Conservation (phyloP, 2,113 vertebrate species). For the Lophura nycthemera region DNA sequence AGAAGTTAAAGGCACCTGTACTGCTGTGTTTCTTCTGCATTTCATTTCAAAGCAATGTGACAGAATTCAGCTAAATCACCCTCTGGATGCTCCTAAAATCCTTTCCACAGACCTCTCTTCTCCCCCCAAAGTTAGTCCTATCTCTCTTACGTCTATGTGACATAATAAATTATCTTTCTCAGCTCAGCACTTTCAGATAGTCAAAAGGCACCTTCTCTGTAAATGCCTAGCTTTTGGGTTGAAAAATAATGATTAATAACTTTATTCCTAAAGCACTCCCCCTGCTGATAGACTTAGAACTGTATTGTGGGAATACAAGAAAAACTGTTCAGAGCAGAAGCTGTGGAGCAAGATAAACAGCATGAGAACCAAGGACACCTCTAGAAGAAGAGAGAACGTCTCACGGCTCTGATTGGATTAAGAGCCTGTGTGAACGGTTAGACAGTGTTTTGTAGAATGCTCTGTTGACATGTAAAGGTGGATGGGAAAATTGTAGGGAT, state of each 20-base stretch:
- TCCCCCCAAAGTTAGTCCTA: neutral
- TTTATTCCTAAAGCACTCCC: conserved; percentile 51
- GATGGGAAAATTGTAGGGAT: too few species aligned
- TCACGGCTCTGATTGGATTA: too few species aligned
- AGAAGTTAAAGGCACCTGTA: neutral
- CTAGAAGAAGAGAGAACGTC: too few species aligned
- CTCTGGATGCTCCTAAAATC: neutral
- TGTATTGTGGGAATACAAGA: neutral
- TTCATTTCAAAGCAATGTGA: neutral
- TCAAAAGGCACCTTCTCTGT: neutral
- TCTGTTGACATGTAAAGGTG: too few species aligned
- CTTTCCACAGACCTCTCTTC: neutral
- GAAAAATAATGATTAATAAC: conserved; percentile 37
- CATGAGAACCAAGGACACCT: too few species aligned
- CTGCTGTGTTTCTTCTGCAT: neutral
- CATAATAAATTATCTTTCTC: neutral
- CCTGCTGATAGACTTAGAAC: conserved; percentile 32
- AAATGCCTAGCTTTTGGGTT: neutral
- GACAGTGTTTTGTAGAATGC: too few species aligned
- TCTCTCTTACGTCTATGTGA: neutral
- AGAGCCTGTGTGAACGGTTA: too few species aligned
- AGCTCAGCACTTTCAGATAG: neutral
- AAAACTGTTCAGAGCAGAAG: too few species aligned
- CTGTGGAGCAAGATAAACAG: too few species aligned
- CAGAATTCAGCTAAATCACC: neutral